Percentiles rank a stretch among this genome's conserved stretches.
These are phyloP conservation scores for Drosophila barbarae DNA, from an alignment of 2,888 invertebrate species.

Conservation along the genomic window DNA sequence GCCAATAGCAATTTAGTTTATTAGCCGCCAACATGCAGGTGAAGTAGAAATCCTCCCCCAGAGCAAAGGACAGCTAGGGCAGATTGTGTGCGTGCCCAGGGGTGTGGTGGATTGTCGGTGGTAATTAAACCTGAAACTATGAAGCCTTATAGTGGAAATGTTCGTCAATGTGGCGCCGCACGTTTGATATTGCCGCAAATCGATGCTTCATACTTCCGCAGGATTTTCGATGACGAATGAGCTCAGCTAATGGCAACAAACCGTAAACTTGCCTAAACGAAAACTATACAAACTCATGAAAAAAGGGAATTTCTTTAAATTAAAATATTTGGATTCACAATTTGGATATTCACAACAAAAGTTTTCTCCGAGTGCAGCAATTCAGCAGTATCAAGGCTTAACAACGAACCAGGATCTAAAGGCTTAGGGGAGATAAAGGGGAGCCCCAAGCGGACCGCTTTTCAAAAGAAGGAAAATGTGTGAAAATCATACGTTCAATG, in stretches of 20 bases:
- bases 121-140: constrained; percentile 59
- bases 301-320: background rate
- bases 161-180: constrained; percentile 59
- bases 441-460: constrained; percentile 3
- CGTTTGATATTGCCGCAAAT: constrained; percentile 27
- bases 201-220: constrained; percentile 1
- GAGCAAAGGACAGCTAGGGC: background rate
- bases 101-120: constrained; percentile 43
- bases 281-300: background rate
- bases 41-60: constrained; percentile 5
- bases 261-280: background rate
- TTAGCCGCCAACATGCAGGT: constrained; percentile 70
- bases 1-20: constrained; percentile 67
- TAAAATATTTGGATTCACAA: background rate
- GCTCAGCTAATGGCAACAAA: constrained; percentile 1
- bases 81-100: constrained; percentile 18
- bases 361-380: constrained; percentile 2
- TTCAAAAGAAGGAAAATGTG: constrained; percentile 48
- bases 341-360: background rate
- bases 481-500: constrained; percentile 68
- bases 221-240: constrained; percentile 6
- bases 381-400: background rate
- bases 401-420: background rate
- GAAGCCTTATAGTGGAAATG: constrained; percentile 9
- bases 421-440: constrained; percentile 6